phyloP scores from a whole-genome alignment of 1,140 invertebrate species.

The Nilaparvata lugens region DNA sequence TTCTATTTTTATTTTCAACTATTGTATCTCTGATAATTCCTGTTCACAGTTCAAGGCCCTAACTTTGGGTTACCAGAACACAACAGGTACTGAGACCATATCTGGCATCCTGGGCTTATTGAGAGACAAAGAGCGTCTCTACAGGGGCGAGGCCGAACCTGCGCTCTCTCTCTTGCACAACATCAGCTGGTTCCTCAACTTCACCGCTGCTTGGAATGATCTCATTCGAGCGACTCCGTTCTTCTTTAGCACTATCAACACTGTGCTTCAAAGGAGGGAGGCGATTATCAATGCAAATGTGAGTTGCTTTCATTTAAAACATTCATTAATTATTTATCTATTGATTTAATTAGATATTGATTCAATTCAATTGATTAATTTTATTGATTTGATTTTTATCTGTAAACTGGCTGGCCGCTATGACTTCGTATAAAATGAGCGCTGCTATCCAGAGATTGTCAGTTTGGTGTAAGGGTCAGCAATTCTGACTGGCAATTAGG shows the following conservation, averaged over 20 bases:
- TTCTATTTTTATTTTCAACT: slow-evolving; percentile 1
- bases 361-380: no score
- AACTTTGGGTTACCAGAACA: slow-evolving; percentile 47
- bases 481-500: no score
- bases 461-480: no score
- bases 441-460: no score
- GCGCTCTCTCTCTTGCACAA: slow-evolving; percentile 13
- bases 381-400: no score
- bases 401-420: no score
- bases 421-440: no score
- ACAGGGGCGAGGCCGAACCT: slow-evolving; percentile 22
- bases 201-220: slow-evolving; percentile 13
- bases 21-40: no score
- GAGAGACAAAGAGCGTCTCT: slow-evolving; percentile 7
- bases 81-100: slow-evolving; percentile 5
- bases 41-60: slow-evolving; percentile 46
- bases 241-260: slow-evolving; percentile 19
- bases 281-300: slow-evolving; percentile 20
- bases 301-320: neutral
- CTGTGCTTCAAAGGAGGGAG: slow-evolving; percentile 9
- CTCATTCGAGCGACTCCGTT: slow-evolving; percentile 13
- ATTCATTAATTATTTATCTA: no score
- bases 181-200: slow-evolving; percentile 15
- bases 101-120: slow-evolving; percentile 7
- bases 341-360: no score